These are phyloP conservation scores for Aphrophora alni DNA, from an alignment of 2,888 invertebrate genomes.

Conservation along the genomic window DNA sequence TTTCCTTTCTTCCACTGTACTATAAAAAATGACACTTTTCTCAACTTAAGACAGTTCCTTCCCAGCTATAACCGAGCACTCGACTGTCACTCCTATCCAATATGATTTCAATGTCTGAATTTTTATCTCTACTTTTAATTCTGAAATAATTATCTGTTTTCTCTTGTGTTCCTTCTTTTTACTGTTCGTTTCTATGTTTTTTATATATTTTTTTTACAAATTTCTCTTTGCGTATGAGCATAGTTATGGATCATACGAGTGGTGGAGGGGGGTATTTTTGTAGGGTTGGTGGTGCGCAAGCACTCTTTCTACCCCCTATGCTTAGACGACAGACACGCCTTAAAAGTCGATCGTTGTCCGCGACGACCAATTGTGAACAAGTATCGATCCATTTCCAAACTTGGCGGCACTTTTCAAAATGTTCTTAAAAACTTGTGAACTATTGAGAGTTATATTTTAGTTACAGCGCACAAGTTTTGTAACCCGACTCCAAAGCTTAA, in stretches of 20 bases:
- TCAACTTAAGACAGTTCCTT: neutral
- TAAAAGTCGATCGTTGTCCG: constrained; percentile 20
- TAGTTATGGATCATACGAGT: constrained; percentile 41
- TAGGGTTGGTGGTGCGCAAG: constrained; percentile 28
- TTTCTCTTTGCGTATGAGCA: constrained; percentile 46
- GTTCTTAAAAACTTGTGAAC: neutral
- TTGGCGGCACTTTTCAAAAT: constrained; percentile 34
- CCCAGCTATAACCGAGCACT: constrained; percentile 12
- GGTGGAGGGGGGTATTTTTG: constrained; percentile 29
- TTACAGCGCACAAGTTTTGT: no score
- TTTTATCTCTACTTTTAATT: constrained; percentile 45
- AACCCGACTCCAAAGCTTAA: no score
- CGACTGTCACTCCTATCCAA: constrained; percentile 40
- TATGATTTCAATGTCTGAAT: constrained; percentile 45
- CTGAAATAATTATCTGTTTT: constrained; percentile 44
- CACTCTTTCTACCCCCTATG: constrained; percentile 6
- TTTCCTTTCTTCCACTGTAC: neutral
- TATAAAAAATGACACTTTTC: neutral
- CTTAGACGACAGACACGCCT: constrained; percentile 16
- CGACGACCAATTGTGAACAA: constrained; percentile 19
- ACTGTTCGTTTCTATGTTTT: constrained; percentile 43
- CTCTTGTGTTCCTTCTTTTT: constrained; percentile 44
- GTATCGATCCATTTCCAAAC: constrained; percentile 23
- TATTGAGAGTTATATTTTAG: no score
- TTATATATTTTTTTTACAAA: constrained; percentile 44